Evolutionary conservation across 2,888 invertebrate species (phyloP).

Genomic region (Aplocera efformata): DNA sequence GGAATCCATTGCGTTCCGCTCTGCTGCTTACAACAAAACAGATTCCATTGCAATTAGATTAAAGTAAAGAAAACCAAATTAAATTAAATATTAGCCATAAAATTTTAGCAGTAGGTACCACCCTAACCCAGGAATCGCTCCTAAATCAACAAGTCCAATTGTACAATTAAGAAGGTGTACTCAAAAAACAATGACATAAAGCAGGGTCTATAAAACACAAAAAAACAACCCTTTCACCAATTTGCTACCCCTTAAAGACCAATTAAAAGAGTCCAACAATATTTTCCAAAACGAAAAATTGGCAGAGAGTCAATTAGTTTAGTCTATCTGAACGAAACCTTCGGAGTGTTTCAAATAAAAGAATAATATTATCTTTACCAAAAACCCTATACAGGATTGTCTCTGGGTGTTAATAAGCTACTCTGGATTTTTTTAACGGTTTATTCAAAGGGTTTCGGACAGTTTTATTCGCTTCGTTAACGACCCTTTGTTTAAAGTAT

Average conservation of each 20-base stretch:
- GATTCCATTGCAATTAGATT: no score
- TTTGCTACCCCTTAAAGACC: constrained; percentile 19
- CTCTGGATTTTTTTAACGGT: constrained; percentile 63
- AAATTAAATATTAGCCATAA: no score
- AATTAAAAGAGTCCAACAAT: constrained; percentile 37
- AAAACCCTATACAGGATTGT: constrained; percentile 62
- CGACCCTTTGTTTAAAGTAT: constrained; percentile 56
- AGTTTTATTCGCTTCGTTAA: constrained; percentile 71
- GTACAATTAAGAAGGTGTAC: no score
- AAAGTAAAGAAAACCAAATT: no score
- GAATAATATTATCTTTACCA: constrained; percentile 68
- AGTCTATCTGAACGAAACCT: constrained; percentile 62
- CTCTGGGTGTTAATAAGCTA: constrained; percentile 69
- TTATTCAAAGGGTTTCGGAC: constrained; percentile 65
- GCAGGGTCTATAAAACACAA: constrained; percentile 2
- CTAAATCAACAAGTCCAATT: no score
- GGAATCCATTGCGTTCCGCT: no score
- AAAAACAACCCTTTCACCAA: constrained; percentile 15
- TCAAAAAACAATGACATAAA: no score
- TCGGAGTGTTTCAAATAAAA: constrained; percentile 61
- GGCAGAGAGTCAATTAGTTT: constrained; percentile 56
- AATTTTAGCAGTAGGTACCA: no score
- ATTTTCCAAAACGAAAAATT: constrained; percentile 48
- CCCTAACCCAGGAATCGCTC: no score
- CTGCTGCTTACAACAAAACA: no score